Percentiles rank a stretch among this genome's conserved stretches.
These are phyloP conservation scores for Macroramphosus scolopax DNA, from an alignment of 2,797 vertebrate species.

Conservation along the genomic window DNA sequence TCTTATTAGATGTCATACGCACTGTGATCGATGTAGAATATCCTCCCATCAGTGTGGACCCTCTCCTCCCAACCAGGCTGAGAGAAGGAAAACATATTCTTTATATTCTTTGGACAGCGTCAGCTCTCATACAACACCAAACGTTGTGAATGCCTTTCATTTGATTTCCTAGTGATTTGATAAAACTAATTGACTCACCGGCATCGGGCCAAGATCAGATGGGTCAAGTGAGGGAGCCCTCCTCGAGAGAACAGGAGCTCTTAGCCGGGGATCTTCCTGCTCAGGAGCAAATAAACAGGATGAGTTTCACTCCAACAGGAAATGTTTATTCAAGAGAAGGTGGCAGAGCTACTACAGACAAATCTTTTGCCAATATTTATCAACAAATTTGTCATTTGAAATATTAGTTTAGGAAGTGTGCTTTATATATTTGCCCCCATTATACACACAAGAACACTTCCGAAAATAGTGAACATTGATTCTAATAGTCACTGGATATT, in stretches of 20 bases:
- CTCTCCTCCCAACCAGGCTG: conserved; percentile 97
- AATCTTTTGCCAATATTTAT: not conserved
- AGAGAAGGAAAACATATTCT: conserved; percentile 17
- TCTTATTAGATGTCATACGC: conserved; percentile 52
- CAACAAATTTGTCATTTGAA: not conserved
- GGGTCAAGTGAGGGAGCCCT: conserved; percentile 84
- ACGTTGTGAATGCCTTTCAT: not conserved
- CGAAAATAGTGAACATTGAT: no score
- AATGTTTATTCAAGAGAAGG: conserved; percentile 12
- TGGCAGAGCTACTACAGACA: not conserved
- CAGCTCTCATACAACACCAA: not conserved
- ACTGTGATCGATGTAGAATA: conserved; percentile 98
- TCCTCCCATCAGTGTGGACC: conserved; percentile 89
- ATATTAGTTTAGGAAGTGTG: no score
- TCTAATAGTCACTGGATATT: no score
- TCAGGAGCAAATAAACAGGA: conserved; percentile 55
- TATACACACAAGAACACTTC: no score
- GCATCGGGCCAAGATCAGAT: conserved; percentile 87
- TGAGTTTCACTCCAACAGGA: conserved; percentile 42
- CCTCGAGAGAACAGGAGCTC: conserved; percentile 82
- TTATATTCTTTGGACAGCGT: no score
- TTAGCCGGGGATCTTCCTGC: conserved; percentile 93
- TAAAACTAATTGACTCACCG: conserved; percentile 74
- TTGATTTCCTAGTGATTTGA: conserved; percentile 11
- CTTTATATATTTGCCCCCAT: no score